Conservation (phyloP, 2,797 vertebrate species). For the Ispidina picta region DNA sequence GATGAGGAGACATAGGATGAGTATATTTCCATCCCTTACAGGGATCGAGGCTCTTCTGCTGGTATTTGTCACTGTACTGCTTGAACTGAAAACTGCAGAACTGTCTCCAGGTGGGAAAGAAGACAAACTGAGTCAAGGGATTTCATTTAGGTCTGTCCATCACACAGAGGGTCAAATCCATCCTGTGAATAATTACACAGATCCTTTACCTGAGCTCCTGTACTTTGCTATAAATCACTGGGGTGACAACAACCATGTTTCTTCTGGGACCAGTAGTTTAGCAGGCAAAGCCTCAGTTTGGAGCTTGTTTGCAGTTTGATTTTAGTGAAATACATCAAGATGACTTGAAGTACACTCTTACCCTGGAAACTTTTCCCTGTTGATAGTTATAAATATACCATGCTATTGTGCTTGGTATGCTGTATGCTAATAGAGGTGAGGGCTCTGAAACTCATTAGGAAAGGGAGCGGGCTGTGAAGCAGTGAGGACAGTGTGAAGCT, state of each 20-base stretch:
- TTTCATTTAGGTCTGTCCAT: not conserved
- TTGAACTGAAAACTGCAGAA: not conserved
- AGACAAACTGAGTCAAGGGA: not conserved
- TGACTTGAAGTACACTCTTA: constrained; percentile 75
- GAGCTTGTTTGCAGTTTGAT: constrained; percentile 38
- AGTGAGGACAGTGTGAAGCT: constrained; percentile 83
- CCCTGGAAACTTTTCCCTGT: constrained; percentile 71
- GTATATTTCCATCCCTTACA: not conserved
- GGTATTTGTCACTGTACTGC: not conserved
- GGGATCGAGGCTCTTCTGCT: not conserved
- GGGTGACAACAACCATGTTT: not conserved
- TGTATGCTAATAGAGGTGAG: constrained; percentile 83
- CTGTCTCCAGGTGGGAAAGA: not conserved
- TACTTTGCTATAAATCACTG: not conserved
- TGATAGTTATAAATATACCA: constrained; percentile 79
- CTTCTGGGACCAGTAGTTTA: not conserved
- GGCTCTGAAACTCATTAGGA: constrained; percentile 83
- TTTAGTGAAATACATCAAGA: constrained; percentile 53
- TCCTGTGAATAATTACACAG: not conserved
- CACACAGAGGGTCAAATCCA: not conserved
- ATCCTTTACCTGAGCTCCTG: not conserved
- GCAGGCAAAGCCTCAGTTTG: not conserved
- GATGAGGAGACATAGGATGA: not conserved
- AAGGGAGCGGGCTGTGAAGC: constrained; percentile 71
- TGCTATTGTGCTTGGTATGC: constrained; percentile 77